Percentiles rank a stretch among this genome's conserved stretches.
Evolutionary conservation across 23 tunicate genomes (phyloP).

Genomic region (Diplosoma virens): DNA sequence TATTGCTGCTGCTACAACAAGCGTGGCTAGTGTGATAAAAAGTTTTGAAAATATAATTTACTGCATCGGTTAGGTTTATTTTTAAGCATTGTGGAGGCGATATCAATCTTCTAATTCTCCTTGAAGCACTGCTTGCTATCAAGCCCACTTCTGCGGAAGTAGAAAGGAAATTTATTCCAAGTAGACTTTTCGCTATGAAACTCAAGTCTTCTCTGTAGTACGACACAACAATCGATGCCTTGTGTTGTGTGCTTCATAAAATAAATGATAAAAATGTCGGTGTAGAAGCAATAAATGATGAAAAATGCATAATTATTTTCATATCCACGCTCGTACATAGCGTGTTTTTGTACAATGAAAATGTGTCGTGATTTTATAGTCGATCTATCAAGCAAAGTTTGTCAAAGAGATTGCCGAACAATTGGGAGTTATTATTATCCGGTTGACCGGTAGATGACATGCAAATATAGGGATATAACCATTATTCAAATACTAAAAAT

Average conservation of each 20-base stretch:
- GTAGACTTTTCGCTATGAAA: background rate
- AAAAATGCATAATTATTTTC: background rate
- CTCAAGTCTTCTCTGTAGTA: background rate
- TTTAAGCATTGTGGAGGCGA: too few species aligned
- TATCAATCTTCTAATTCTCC: background rate
- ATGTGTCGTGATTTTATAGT: background rate
- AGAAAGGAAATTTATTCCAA: background rate
- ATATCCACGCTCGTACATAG: too few species aligned
- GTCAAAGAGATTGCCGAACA: background rate
- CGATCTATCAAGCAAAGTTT: background rate
- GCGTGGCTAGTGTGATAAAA: too few species aligned
- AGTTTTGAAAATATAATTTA: too few species aligned
- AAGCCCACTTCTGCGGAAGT: background rate
- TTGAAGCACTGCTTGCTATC: background rate
- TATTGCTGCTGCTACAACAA: too few species aligned
- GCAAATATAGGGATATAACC: background rate
- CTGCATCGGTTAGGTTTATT: too few species aligned
- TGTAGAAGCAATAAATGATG: background rate
- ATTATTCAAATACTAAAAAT: background rate
- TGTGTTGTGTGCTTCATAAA: too few species aligned
- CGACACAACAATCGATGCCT: background rate
- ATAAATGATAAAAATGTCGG: background rate
- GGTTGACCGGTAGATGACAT: background rate
- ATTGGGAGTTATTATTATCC: background rate
- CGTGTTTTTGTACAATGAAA: background rate